Conservation (phyloP, 2,113 vertebrate species). For the Paracanthobrama guichenoti region DNA sequence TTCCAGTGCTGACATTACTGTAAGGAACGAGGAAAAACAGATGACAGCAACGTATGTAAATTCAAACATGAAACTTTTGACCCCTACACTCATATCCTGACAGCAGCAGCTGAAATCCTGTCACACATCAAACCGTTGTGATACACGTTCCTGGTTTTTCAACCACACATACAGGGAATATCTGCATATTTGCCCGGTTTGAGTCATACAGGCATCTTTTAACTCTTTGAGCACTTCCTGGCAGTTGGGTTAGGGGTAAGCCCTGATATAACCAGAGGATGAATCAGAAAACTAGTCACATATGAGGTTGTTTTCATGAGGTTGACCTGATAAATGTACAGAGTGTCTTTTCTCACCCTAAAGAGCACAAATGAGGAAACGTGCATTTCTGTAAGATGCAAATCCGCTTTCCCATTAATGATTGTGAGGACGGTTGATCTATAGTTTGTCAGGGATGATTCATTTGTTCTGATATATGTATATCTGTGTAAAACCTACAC, state of each 20-base stretch:
- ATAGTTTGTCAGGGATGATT: neutral
- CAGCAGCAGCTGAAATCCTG: neutral
- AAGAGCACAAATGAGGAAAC: constrained; percentile 17
- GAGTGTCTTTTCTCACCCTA: neutral
- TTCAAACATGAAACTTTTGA: neutral
- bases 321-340: constrained; percentile 4
- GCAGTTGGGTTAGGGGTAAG: constrained; percentile 28
- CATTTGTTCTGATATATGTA: neutral
- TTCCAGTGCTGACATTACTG: neutral
- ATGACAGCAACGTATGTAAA: neutral
- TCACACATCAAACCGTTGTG: neutral
- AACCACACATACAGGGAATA: constrained; percentile 24
- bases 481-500: neutral
- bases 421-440: neutral
- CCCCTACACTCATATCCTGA: neutral
- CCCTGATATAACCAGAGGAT: neutral
- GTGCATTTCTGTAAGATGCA: neutral
- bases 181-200: constrained; percentile 33
- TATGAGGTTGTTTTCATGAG: neutral
- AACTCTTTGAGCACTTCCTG: constrained; percentile 48
- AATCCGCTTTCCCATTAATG: neutral
- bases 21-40: constrained; percentile 27
- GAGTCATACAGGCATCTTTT: constrained; percentile 44
- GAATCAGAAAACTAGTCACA: constrained; percentile 2
- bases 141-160: constrained; percentile 21